Base-by-base conservation (phyloP, 2,113 vertebrate genomes). In the Sisor rabdophorus region DNA sequence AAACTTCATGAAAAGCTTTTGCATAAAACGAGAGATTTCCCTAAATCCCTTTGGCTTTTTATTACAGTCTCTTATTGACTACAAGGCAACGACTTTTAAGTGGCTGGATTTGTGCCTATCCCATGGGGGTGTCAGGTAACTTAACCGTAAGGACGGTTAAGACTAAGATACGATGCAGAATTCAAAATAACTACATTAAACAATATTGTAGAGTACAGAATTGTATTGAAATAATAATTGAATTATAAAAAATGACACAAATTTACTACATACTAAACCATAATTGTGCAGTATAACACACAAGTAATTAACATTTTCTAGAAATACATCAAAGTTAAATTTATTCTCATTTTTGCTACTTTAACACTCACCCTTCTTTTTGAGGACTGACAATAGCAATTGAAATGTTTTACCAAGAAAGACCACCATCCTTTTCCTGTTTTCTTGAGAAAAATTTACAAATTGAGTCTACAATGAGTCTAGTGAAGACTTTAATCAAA, bases 321-420 rank as follows among this genome's bases (percentile, higher is more conserved):
- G 2, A 19, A 61, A 36, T 60, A 40, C 17, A 40, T 12, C 40
- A 56, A n/a, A 17, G 26, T 4, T 12, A 6, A 44, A 44, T 8
- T 44, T 4, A 44, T 44, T 44, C 8, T 2, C 1, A 2, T 22
- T 40, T 72, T 47, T 72, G 5, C 26, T 19, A 10, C 11, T 20
- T 11, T 11, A 65, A 80, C 83, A 93, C 95, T 96, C 87, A 97
- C 94, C 93, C 89, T 93, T 95, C 88, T 94, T 96, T 88, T 96
- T 97, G 92, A 97, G 96, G 87, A 95, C 83, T 55, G 93, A 92
- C 75, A 96, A 91, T 53, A 96, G 87, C 59, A 88, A 93, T 30
- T 86, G 90, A 83, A 97, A 85, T 81, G 90, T 94, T 86, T 95
- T 94, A 85, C 92, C 94, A 77, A 96, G 87, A 86, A 94, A 92